A percentile compares a stretch with the other conserved stretches of the same genome.
Evolutionary conservation across 2,113 vertebrate species (phyloP).

Genomic region (Chloroceryle aenea): DNA sequence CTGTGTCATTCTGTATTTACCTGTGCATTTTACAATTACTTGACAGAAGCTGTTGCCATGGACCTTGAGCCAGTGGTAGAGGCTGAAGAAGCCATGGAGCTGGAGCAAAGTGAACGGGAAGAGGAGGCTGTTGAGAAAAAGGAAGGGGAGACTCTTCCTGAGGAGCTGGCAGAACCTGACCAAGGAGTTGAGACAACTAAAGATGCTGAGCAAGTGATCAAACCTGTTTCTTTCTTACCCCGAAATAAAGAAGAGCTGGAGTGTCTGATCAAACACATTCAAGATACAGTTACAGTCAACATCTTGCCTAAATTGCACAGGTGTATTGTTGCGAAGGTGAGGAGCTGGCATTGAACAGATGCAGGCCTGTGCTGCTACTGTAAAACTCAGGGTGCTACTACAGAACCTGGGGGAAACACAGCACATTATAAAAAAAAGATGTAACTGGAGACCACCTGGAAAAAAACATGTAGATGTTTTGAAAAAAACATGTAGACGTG

Average conservation of each 20-base stretch:
- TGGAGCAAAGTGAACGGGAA: conserved; percentile 71
- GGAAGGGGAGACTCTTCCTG: neutral
- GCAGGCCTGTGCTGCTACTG: neutral
- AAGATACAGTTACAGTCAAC: conserved; percentile 81
- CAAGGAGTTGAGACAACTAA: neutral
- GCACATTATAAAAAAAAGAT: rapidly evolving
- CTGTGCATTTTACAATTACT: neutral
- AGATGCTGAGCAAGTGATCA: neutral
- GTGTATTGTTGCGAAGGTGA: conserved; percentile 91
- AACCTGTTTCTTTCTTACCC: conserved; percentile 79
- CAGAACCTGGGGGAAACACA: neutral
- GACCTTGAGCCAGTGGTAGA: conserved; percentile 60
- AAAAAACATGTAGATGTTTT: no score
- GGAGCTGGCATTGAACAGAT: neutral
- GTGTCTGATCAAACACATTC: conserved; percentile 84
- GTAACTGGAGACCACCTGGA: neutral
- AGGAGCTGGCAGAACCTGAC: neutral
- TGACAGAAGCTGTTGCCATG: conserved; percentile 41
- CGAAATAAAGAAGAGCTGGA: conserved; percentile 86
- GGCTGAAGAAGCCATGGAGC: conserved; percentile 74
- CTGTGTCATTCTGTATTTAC: neutral
- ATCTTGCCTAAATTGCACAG: conserved; percentile 91
- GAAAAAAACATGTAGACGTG: no score
- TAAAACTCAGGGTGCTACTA: neutral
- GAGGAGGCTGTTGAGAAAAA: conserved; percentile 64